Evolutionary conservation across 2,888 invertebrate genomes (phyloP).

Genomic region (Cheilosia urbana): DNA sequence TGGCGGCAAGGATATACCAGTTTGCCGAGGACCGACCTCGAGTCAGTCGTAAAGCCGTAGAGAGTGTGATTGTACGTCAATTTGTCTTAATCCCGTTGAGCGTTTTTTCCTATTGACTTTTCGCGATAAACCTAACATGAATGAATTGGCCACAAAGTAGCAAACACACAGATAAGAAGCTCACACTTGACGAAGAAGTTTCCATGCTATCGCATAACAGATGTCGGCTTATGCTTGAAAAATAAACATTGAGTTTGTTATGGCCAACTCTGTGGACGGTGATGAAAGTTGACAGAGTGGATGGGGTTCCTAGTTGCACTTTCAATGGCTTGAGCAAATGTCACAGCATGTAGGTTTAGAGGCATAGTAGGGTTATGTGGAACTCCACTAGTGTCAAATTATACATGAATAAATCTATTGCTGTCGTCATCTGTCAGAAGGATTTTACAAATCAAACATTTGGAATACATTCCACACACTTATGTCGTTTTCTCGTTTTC

Average conservation of each 20-base stretch:
- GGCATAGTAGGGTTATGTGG: too few species aligned
- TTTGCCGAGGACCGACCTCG: slow-evolving; percentile 25
- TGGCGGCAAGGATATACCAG: slow-evolving; percentile 32
- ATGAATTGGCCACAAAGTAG: slow-evolving; percentile 60
- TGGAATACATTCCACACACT: too few species aligned
- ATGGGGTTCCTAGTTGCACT: too few species aligned
- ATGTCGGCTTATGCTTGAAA: slow-evolving; percentile 19
- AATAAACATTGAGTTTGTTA: background rate
- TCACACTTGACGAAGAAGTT: slow-evolving; percentile 17
- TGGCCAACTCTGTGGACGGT: background rate
- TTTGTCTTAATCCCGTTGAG: slow-evolving; percentile 58
- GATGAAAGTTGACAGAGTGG: background rate
- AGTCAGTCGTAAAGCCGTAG: background rate
- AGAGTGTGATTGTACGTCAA: slow-evolving; percentile 44
- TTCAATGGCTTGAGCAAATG: too few species aligned
- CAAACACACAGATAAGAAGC: slow-evolving; percentile 39
- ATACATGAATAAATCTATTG: too few species aligned
- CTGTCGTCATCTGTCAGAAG: too few species aligned
- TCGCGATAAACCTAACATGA: slow-evolving; percentile 41
- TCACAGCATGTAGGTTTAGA: too few species aligned
- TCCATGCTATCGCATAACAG: background rate
- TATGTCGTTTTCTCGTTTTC: too few species aligned
- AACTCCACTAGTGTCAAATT: too few species aligned
- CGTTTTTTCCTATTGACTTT: slow-evolving; percentile 32
- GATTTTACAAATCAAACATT: too few species aligned